Evolutionary conservation across 2,113 vertebrate species (phyloP).

Genomic region (Leptobrachium ailaonicum): DNA sequence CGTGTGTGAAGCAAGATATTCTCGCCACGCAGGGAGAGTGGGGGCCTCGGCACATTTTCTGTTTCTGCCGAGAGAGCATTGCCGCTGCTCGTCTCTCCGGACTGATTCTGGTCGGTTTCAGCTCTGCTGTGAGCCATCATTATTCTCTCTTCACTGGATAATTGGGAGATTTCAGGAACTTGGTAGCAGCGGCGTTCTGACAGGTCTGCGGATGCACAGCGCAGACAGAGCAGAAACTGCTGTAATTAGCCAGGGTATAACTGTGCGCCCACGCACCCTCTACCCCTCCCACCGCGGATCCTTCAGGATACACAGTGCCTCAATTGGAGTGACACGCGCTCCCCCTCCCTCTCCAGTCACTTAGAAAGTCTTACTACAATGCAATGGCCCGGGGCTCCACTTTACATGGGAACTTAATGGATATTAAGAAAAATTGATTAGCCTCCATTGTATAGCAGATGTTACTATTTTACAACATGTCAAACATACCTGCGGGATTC

Average conservation of each 20-base stretch:
- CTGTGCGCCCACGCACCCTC: constrained; percentile 26
- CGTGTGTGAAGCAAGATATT: constrained; percentile 26
- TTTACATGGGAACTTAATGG: constrained; percentile 17
- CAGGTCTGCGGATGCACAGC: constrained; percentile 39
- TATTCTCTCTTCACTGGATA: constrained; percentile 47
- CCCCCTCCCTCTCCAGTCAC: constrained; percentile 26
- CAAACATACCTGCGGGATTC: not conserved
- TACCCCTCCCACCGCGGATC: constrained; percentile 4
- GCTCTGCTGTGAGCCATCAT: constrained; percentile 38
- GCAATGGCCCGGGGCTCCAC: constrained; percentile 30
- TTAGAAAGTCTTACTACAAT: constrained; percentile 32
- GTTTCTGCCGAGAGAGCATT: constrained; percentile 3
- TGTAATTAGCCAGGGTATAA: constrained; percentile 36
- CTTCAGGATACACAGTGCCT: constrained; percentile 38
- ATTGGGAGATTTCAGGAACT: constrained; percentile 48
- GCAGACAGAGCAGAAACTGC: constrained; percentile 32
- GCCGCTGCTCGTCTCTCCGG: constrained; percentile 18
- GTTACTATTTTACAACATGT: not conserved
- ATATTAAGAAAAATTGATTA: constrained; percentile 19
- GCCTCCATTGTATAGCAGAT: constrained; percentile 1
- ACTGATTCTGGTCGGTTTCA: constrained; percentile 24
- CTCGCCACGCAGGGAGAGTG: constrained; percentile 16
- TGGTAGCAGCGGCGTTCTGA: constrained; percentile 34
- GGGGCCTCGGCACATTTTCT: not conserved
- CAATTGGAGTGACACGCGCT: constrained; percentile 12